Conservation (phyloP, 2,888 invertebrate species). For the Drosophila subsilvestris region DNA sequence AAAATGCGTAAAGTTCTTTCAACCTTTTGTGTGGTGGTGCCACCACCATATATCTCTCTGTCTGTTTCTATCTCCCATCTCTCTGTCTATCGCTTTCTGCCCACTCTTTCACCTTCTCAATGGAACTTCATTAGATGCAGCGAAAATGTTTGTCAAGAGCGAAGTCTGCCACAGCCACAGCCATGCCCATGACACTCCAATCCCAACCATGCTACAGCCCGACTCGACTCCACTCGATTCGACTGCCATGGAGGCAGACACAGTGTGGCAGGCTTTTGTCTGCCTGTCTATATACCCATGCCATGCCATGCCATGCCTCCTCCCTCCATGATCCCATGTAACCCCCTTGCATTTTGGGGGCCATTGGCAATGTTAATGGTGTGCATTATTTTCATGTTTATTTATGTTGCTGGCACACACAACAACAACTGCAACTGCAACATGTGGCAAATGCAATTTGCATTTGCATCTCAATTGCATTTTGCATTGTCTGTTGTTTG, state of each 20-base stretch:
- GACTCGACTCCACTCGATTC: constrained; percentile 14
- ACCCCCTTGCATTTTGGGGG: constrained; percentile 64
- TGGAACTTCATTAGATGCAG: constrained; percentile 72
- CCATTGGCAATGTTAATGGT: constrained; percentile 80
- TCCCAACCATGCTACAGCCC: constrained; percentile 2
- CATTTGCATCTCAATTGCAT: constrained; percentile 79
- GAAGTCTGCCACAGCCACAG: constrained; percentile 32
- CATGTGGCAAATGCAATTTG: constrained; percentile 74
- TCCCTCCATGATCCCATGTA: background rate
- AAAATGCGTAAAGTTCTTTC: constrained; percentile 14
- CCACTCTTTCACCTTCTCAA: constrained; percentile 13
- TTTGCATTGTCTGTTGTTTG: constrained; percentile 71
- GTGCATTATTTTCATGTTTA: constrained; percentile 80
- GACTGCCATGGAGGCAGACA: constrained; percentile 26
- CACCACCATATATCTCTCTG: constrained; percentile 10
- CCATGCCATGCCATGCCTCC: constrained; percentile 1
- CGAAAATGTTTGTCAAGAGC: constrained; percentile 67
- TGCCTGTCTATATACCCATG: constrained; percentile 40
- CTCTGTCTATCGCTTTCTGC: background rate
- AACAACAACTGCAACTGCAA: constrained; percentile 46
- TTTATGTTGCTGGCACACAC: constrained; percentile 73
- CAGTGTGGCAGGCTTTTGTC: constrained; percentile 34
- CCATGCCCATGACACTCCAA: constrained; percentile 66
- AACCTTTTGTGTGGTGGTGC: constrained; percentile 2
- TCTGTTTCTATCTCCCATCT: background rate